A percentile compares a stretch with the other conserved stretches of the same genome.
Conservation (phyloP, 2,888 invertebrate genomes). For the Drosophila trichaetosa region DNA sequence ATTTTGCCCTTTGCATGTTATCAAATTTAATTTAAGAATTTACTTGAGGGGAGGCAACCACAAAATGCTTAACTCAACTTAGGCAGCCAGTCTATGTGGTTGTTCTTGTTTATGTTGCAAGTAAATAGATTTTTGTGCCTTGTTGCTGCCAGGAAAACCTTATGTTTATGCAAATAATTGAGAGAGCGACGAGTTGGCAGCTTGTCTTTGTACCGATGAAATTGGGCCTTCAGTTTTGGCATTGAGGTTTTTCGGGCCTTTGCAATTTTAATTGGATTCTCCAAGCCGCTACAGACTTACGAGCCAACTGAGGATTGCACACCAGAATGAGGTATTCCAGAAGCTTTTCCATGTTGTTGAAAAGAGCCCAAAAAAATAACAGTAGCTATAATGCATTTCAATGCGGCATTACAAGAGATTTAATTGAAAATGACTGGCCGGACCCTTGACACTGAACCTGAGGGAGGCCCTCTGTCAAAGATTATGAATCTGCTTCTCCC, state of each 20-base stretch:
- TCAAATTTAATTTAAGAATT: conserved; percentile 36
- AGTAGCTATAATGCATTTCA: conserved; percentile 27
- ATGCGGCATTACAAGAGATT: conserved; percentile 55
- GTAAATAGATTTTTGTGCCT: conserved; percentile 2
- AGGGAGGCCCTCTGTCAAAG: conserved; percentile 25
- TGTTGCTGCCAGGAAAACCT: conserved; percentile 6
- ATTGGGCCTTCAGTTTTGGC: conserved; percentile 23
- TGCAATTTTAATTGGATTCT: conserved; percentile 62
- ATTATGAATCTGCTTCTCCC: conserved; percentile 14
- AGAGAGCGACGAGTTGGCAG: conserved; percentile 48
- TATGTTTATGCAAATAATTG: conserved; percentile 61
- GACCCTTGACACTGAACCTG: conserved; percentile 71
- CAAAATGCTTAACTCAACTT: conserved; percentile 31
- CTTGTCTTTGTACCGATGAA: conserved; percentile 42
- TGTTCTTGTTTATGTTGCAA: conserved; percentile 15
- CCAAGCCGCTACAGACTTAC: conserved; percentile 44
- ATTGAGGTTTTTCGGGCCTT: conserved; percentile 29
- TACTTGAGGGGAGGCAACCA: conserved; percentile 12
- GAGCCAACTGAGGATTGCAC: conserved; percentile 34
- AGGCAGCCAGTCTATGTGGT: neutral
- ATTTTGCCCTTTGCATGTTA: conserved; percentile 26
- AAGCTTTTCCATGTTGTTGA: conserved; percentile 53
- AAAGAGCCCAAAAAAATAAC: neutral
- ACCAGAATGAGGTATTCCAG: conserved; percentile 25
- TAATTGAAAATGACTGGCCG: conserved; percentile 58